Base-by-base conservation (phyloP, 2,113 vertebrate genomes). In the Odobenus rosmarus region DNA sequence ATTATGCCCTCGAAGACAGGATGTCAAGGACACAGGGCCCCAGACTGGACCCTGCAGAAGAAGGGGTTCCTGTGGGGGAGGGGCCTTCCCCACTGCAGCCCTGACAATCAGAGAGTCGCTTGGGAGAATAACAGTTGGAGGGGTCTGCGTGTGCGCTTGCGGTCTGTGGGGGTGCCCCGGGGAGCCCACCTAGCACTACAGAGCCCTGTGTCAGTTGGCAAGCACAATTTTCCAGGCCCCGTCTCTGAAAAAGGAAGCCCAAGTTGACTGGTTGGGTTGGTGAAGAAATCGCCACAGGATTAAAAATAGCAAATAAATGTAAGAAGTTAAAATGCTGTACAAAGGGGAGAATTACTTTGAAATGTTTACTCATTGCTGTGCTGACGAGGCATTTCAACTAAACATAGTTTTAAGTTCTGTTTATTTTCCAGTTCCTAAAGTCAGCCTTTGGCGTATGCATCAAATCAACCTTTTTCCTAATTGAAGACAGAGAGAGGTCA, bases 251-350 rank as follows among this genome's bases (percentile, higher is more conserved):
- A 91, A 77, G 76, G 92, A 95, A 93, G 62, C 42, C 28, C 46
- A n/a, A 4, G 21, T 5, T 46, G 55, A 57, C 71, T 88, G 24
- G 64, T 31, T 5, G 21, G 64, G 23, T 24, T 80, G 57, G 16
- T 51, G 67, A 85, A 86, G 85, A 86, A 88, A 83, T 96, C 49
- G 0, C 59, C 77, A 67, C n/a, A 11, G 10, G 93, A 59, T 77
- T 90, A 86, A 93, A 71, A 93, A 81, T 16, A 90, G n/a, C 83
- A 93, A 96, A 55, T 46, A 16, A 77, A 49, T 21, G 36, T 42
- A 42, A 84, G 69, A 64, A 61, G 62, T 81, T 46, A 11, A 69
- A 36, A 59, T 31, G 42, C 33, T 5, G 11, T 23, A 23, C 28
- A 15, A 55, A 51, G 42, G 64, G 76, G 12, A 82, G n/a, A 33